A percentile compares a stretch with the other conserved stretches of the same genome.
Conservation (phyloP, 2,888 invertebrate species). For the Silvanus unidentatus region DNA sequence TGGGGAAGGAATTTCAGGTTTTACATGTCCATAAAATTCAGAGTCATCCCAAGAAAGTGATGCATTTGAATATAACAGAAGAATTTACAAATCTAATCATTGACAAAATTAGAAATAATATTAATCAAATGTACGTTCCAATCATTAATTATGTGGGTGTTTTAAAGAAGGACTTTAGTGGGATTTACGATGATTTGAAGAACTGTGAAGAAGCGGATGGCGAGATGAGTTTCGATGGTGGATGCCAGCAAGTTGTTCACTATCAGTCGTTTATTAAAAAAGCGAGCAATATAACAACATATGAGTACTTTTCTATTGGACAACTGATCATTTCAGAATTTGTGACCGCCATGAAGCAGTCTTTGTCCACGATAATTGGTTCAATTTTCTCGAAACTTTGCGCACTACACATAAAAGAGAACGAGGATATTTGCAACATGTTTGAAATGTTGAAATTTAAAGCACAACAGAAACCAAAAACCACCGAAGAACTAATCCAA, state of each 20-base stretch:
- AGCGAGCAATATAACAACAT: slow-evolving; percentile 57
- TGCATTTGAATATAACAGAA: slow-evolving; percentile 34
- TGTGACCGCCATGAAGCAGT: slow-evolving; percentile 55
- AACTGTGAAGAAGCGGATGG: slow-evolving; percentile 44
- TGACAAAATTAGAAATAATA: slow-evolving; percentile 48
- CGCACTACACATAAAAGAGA: slow-evolving; percentile 58
- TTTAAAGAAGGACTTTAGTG: slow-evolving; percentile 53
- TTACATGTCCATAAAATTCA: slow-evolving; percentile 29
- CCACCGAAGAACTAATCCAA: slow-evolving; percentile 75
- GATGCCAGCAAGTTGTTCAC: slow-evolving; percentile 55
- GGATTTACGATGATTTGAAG: slow-evolving; percentile 36
- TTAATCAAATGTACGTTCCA: slow-evolving; percentile 53
- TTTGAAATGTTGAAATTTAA: slow-evolving; percentile 66
- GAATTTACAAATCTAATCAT: slow-evolving; percentile 47
- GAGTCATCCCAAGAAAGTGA: slow-evolving; percentile 20
- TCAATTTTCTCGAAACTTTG: slow-evolving; percentile 60
- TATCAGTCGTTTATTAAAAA: slow-evolving; percentile 57
- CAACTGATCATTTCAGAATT: slow-evolving; percentile 59
- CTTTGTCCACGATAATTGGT: slow-evolving; percentile 54
- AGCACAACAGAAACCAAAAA: slow-evolving; percentile 67
- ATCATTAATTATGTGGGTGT: slow-evolving; percentile 51
- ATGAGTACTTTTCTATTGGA: slow-evolving; percentile 63
- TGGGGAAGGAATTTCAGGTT: slow-evolving; percentile 17
- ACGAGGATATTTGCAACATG: slow-evolving; percentile 61
- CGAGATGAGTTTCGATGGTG: slow-evolving; percentile 54